Evolutionary conservation across 2,797 vertebrate species (phyloP).

Genomic region (Etheostoma nigrum): DNA sequence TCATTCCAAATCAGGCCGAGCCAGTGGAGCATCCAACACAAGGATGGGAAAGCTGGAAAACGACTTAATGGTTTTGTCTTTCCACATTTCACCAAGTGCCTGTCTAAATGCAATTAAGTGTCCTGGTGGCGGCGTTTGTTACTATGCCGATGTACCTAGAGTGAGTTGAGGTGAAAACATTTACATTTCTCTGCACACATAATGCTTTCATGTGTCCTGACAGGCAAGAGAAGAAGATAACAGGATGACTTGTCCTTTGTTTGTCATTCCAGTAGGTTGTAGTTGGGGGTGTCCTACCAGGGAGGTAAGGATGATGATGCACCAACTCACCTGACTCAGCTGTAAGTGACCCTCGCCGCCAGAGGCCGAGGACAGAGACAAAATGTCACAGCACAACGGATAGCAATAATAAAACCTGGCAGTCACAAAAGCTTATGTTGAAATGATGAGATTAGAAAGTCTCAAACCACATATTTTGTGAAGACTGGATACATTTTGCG

Average conservation of each 20-base stretch:
- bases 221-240: constrained; percentile 10
- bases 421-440: constrained; percentile 15
- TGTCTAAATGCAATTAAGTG: constrained; percentile 63
- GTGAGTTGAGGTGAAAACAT: constrained; percentile 56
- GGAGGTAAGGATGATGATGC: constrained; percentile 74
- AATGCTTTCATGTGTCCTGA: constrained; percentile 35
- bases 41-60: constrained; percentile 55
- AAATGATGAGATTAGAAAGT: background rate
- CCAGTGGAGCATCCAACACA: constrained; percentile 56
- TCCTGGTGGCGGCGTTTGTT: constrained; percentile 60
- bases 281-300: constrained; percentile 74
- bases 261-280: constrained; percentile 58
- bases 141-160: constrained; percentile 42
- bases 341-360: constrained; percentile 63
- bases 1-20: constrained; percentile 64
- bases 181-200: constrained; percentile 44
- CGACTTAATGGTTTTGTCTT: constrained; percentile 67
- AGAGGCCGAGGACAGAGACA: constrained; percentile 41
- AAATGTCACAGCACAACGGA: constrained; percentile 48
- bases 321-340: constrained; percentile 45
- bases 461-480: background rate
- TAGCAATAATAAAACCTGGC: constrained; percentile 19
- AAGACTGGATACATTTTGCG: background rate
- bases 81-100: constrained; percentile 52
- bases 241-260: constrained; percentile 46